phyloP scores from a whole-genome alignment of 2,113 vertebrate species.

The Hippocampus barbouri region DNA sequence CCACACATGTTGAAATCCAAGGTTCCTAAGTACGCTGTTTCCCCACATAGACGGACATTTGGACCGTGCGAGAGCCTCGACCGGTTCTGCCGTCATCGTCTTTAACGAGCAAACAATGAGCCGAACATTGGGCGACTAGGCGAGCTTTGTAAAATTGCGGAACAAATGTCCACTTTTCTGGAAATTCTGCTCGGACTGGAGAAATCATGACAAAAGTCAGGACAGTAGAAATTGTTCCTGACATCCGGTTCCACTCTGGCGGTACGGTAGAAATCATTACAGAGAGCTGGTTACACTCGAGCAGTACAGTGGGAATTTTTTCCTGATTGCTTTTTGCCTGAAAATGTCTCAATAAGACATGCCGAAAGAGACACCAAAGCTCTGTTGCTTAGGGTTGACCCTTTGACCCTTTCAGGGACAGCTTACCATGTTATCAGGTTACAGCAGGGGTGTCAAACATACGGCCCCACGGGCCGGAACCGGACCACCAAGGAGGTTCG shows the following conservation, averaged over 20 bases:
- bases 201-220: neutral
- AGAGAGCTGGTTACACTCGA: neutral
- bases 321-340: no score
- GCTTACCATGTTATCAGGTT: no score
- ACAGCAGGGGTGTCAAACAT: no score
- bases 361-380: no score
- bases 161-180: no score
- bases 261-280: neutral
- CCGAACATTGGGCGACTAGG: neutral
- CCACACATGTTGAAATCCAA: neutral
- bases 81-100: neutral
- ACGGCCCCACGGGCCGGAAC: no score
- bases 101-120: neutral
- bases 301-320: neutral
- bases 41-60: neutral
- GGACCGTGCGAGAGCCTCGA: neutral
- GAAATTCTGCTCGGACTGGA: neutral
- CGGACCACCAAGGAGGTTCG: no score
- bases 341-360: no score
- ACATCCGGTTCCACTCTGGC: neutral
- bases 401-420: no score
- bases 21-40: neutral
- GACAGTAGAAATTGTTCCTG: neutral
- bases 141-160: neutral
- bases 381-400: no score